Percentiles rank a stretch among this genome's conserved stretches.
These are phyloP conservation scores for Calycopis cecrops DNA, from an alignment of 1,140 invertebrate genomes.

Conservation along the genomic window DNA sequence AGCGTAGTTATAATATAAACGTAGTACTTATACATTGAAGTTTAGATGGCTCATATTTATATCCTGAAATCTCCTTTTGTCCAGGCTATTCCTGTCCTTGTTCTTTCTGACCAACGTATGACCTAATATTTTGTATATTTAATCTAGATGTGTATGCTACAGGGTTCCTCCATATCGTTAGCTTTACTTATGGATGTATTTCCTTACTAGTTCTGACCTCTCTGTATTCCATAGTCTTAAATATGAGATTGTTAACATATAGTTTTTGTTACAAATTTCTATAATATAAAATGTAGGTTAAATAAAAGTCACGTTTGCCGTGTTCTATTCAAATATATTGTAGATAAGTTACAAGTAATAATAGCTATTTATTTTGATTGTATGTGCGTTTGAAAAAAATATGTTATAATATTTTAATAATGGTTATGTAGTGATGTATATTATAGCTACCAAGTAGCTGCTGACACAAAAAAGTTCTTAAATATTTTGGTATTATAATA, in stretches of 20 bases:
- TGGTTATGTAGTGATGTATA: too few relatives aligned
- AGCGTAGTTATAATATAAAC: too few relatives aligned
- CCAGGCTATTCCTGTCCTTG: slow-evolving; percentile 20
- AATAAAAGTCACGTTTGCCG: background rate
- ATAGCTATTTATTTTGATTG: background rate
- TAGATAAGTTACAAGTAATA: background rate
- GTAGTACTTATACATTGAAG: too few relatives aligned
- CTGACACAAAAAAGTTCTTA: too few relatives aligned
- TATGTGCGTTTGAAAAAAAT: too few relatives aligned
- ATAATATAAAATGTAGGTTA: background rate
- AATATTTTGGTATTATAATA: too few relatives aligned
- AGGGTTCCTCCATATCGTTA: slow-evolving; percentile 74
- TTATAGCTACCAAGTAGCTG: too few relatives aligned
- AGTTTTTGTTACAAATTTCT: slow-evolving; percentile 31
- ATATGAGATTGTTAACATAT: slow-evolving; percentile 36
- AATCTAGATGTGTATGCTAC: slow-evolving; percentile 61
- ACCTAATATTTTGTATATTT: slow-evolving; percentile 58
- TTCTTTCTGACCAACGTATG: slow-evolving; percentile 56
- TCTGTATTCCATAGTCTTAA: slow-evolving; percentile 64
- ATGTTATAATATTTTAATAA: too few relatives aligned
- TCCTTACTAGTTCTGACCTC: slow-evolving; percentile 45
- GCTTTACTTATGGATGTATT: slow-evolving; percentile 67
- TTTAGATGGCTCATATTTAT: too few relatives aligned
- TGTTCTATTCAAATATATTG: background rate
- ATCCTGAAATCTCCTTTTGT: too few relatives aligned